Percentiles rank a stretch among this genome's conserved stretches.
Conservation (phyloP, 2,797 vertebrate genomes). For the Poeciliopsis turneri region DNA sequence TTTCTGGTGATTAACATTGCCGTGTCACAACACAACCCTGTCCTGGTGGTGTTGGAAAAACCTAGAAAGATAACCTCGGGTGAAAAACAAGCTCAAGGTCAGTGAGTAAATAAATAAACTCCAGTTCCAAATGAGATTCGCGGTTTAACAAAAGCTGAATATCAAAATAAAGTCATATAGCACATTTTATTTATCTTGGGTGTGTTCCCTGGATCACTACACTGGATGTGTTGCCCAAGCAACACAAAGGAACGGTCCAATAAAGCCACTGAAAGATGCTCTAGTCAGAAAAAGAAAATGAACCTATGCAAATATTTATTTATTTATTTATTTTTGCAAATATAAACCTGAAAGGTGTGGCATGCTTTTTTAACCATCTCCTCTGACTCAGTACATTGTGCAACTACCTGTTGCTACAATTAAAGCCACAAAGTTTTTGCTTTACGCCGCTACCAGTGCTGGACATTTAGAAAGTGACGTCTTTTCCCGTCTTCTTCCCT, state of each 20-base stretch:
- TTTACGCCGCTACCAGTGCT: background rate
- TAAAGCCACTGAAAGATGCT: background rate
- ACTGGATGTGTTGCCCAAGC: background rate
- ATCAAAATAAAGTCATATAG: background rate
- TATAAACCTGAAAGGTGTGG: background rate
- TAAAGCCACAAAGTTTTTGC: background rate
- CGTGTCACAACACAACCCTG: background rate
- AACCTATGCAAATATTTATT: background rate
- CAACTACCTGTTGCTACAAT: background rate
- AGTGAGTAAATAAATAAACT: background rate
- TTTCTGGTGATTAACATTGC: conserved; percentile 8
- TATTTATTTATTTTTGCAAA: background rate
- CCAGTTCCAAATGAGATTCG: background rate
- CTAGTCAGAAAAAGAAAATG: background rate
- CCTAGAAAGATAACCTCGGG: background rate
- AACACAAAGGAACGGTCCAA: too few species aligned
- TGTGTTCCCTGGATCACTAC: background rate
- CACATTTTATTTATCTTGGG: background rate
- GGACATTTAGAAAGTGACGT: background rate
- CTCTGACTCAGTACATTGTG: background rate
- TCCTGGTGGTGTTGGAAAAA: background rate
- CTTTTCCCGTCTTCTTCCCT: background rate
- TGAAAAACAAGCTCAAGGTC: background rate
- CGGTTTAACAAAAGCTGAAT: background rate
- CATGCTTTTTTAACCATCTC: background rate